Evolutionary conservation across 2,888 invertebrate species (phyloP).

Genomic region (Myathropa florea): DNA sequence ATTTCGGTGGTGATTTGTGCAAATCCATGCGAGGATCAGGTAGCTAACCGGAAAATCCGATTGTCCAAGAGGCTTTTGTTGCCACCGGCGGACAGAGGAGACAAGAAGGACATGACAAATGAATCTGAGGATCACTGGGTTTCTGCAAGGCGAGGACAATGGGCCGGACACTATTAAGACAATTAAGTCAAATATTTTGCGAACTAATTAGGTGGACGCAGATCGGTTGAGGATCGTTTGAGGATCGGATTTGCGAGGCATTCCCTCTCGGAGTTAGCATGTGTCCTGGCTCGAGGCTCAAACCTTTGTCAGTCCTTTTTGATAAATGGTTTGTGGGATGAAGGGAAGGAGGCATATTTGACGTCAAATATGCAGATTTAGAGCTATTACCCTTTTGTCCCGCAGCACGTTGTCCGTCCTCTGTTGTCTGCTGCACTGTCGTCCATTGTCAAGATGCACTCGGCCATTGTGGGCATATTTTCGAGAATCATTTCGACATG

Average conservation of each 20-base stretch:
- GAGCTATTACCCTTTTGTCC: constrained; percentile 70
- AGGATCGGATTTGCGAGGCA: constrained; percentile 17
- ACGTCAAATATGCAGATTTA: constrained; percentile 70
- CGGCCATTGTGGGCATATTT: constrained; percentile 20
- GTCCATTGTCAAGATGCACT: constrained; percentile 15
- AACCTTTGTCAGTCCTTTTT: constrained; percentile 11
- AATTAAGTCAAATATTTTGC: constrained; percentile 71
- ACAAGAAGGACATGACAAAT: constrained; percentile 49
- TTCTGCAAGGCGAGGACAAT: constrained; percentile 57
- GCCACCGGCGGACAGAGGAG: neutral
- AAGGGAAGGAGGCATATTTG: constrained; percentile 59
- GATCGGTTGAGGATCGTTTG: constrained; percentile 14
- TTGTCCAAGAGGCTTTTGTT: constrained; percentile 43
- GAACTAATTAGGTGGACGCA: constrained; percentile 58
- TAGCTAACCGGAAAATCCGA: constrained; percentile 65
- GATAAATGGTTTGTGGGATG: constrained; percentile 48
- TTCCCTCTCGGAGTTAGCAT: constrained; percentile 16
- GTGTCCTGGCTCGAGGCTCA: too few species aligned
- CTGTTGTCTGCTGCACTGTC: neutral
- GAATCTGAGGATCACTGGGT: constrained; percentile 47
- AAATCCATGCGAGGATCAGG: constrained; percentile 58
- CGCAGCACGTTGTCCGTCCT: constrained; percentile 35
- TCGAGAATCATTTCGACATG: constrained; percentile 51
- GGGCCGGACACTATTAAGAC: constrained; percentile 58
- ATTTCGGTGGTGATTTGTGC: constrained; percentile 40